Evolutionary conservation across 2,113 vertebrate species (phyloP).

Genomic region (Pseudonaja textilis): DNA sequence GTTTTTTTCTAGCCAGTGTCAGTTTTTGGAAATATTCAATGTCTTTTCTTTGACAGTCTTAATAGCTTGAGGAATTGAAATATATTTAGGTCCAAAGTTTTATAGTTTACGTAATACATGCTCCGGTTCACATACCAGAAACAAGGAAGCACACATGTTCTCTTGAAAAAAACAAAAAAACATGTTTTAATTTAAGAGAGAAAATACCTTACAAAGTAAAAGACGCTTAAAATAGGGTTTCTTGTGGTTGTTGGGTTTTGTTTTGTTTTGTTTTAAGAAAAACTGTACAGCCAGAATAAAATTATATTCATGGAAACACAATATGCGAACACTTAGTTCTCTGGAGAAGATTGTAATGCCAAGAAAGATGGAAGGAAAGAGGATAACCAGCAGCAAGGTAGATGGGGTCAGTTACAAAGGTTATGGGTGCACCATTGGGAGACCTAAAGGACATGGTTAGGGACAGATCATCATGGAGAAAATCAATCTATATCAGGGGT

Average conservation of each 20-base stretch:
- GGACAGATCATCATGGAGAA: not conserved
- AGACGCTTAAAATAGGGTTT: constrained; percentile 3
- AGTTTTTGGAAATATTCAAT: not conserved
- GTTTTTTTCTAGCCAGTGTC: not conserved
- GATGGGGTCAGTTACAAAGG: not conserved
- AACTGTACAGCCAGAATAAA: constrained; percentile 40
- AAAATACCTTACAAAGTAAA: not conserved
- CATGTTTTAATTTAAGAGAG: constrained; percentile 11
- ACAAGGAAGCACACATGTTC: constrained; percentile 36
- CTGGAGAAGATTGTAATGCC: not conserved
- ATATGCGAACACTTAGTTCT: not conserved
- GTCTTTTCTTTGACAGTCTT: constrained; percentile 31
- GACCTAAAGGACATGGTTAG: not conserved
- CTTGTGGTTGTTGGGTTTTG: not conserved
- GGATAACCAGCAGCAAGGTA: not conserved
- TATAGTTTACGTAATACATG: constrained; percentile 51
- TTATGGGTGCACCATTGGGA: not conserved
- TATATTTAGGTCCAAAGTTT: constrained; percentile 51
- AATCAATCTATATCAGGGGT: not conserved
- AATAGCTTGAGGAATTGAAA: constrained; percentile 53
- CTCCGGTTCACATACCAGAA: constrained; percentile 41
- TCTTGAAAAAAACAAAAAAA: not conserved
- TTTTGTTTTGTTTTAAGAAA: not conserved
- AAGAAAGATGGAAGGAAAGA: not conserved
- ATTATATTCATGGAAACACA: constrained; percentile 32